phyloP scores from a whole-genome alignment of 2,888 invertebrate genomes.

The Ochropacha duplaris region DNA sequence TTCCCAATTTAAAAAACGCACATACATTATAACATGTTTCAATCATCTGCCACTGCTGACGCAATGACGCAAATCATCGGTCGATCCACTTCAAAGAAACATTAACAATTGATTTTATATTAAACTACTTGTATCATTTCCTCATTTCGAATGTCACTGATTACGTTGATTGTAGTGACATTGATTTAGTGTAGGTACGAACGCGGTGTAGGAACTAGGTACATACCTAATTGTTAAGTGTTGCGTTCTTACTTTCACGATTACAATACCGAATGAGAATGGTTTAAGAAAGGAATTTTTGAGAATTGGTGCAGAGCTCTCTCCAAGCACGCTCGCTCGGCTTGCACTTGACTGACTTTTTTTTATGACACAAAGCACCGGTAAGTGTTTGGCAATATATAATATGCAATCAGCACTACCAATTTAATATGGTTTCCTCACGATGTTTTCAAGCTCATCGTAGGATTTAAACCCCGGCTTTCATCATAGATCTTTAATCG shows the following conservation, averaged over 20 bases:
- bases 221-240: neutral
- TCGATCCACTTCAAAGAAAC: neutral
- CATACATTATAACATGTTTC: neutral
- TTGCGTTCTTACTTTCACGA: neutral
- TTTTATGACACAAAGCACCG: too few species aligned
- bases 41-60: neutral
- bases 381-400: too few species aligned
- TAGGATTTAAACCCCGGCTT: too few species aligned
- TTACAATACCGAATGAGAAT: neutral
- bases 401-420: too few species aligned
- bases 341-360: too few species aligned
- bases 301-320: too few species aligned
- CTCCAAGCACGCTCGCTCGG: too few species aligned
- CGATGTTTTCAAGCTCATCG: too few species aligned
- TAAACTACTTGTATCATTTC: neutral
- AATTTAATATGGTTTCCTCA: too few species aligned
- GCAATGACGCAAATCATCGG: neutral
- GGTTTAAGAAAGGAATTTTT: too few species aligned
- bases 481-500: too few species aligned
- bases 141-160: constrained; percentile 6
- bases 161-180: constrained; percentile 7
- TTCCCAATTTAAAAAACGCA: neutral
- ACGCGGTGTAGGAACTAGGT: neutral
- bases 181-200: neutral
- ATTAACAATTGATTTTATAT: neutral